Base-by-base conservation (phyloP, 2,113 vertebrate genomes). In the Tapirus terrestris region DNA sequence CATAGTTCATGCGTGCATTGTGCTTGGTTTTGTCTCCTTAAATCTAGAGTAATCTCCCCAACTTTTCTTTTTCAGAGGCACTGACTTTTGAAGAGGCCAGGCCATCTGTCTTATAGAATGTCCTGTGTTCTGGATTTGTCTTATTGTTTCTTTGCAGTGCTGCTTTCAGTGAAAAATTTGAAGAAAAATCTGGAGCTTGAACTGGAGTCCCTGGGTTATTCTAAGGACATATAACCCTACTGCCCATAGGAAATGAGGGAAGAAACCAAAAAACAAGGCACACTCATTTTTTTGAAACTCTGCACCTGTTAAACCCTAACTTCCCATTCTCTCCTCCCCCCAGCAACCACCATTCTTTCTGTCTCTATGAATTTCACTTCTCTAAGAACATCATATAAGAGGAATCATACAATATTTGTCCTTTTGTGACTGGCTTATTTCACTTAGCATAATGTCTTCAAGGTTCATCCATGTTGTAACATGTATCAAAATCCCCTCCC, bases 81-180 rank as follows among this genome's bases (percentile, higher is more conserved):
- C 43, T 70, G 84, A 80, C 65, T 90, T 95, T 76, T 89, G 63
- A 92, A 95, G 68, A 67, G 68, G 75, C 10, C 7, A 65, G 48
- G 39, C 8, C 84, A 48, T 73, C 53, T 90, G 51, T 70, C 51
- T 68, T 81, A 43, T 9, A 90, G 25, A 89, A 33, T 45, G 58
- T 14, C 13, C 48, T 14, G 67, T 16, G 27, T 88, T 63, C 56
- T 77, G 23, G 25, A 48, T 87, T 80, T 79, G 33, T 51, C 48
- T 90, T 77, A 53, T 11, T 83, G 70, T 83, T 92, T 92, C n/a
- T 25, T 86, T 39, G 48, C 14, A 21, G 3, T 67, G 53, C 3
- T 25, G 18, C 67, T 89, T 95, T 82, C 56, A 81, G n/a, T 63
- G 65, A 89, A 58, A 36, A 27, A 82, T 97, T 84, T 90, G 68